Evolutionary conservation across 2,888 invertebrate genomes (phyloP), one percentile per base, ranked within the genome.

Genomic region (Ditula angustiorana): DNA sequence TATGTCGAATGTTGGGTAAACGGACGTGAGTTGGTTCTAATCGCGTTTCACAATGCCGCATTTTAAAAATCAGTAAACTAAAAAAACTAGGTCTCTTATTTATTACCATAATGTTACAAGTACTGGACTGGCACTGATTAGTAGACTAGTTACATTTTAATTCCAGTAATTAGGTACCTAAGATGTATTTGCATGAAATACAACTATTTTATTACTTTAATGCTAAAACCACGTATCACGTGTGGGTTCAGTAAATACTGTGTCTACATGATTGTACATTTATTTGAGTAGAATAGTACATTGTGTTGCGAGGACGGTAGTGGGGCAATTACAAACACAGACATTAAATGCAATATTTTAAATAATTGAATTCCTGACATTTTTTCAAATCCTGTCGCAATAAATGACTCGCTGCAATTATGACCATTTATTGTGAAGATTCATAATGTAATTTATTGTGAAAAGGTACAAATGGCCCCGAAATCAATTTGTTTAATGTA

Each of bases 1-100:
- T 37, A 46, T 19, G 33, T 47, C 46, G 46, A 41, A 26, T 49
- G 49, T 62, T 62, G n/a, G 21, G 56, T 24, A 62, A 61, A 57
- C 13, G 28, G 28, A 41, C 56, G 56, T 57, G 62, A 37, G 16
- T 56, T 41, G 57, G 49, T 57, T 41, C 28, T 53, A 61, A 53
- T 46, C 46, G 28, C 33, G 13, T 60, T 60, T 41, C 53, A 24
- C 46, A 53, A 61, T 21, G 10, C 35, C 2, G 7, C 28, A n/a
- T 26, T 30, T 23, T 16, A 24, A 46, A 37, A 53, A 53, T 13
- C 5, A 16, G 10, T n/a, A n/a, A 57, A 57, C 46, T 11, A 8
- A 13, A 57, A 61, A 47, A 61, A 16, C 23, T 35, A 55, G 61
- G 19, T 47, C 21, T 55, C 23, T 23, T 35, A 35, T 24, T 23